Evolutionary conservation across 2,888 invertebrate species (phyloP).

Genomic region (Anorthoa munda): DNA sequence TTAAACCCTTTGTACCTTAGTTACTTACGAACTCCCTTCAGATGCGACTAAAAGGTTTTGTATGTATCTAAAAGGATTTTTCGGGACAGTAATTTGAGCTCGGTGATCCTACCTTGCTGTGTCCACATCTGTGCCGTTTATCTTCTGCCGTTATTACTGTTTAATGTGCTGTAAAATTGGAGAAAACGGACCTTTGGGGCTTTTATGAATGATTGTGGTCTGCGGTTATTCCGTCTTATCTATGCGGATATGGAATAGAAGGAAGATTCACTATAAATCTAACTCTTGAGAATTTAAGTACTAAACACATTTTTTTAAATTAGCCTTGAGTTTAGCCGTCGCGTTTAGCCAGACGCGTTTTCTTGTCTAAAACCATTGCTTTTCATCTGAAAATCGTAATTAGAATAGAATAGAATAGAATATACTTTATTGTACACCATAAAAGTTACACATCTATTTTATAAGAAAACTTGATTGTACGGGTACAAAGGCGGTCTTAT

Average conservation of each 20-base stretch:
- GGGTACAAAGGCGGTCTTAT: no score
- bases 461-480: no score
- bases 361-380: no score
- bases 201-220: slow-evolving; percentile 51
- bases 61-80: slow-evolving; percentile 71
- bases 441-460: no score
- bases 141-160: slow-evolving; percentile 72
- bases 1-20: slow-evolving; percentile 50
- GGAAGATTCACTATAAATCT: neutral
- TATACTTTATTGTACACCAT: no score
- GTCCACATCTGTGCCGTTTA: slow-evolving; percentile 73
- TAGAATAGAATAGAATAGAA: no score
- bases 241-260: neutral
- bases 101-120: slow-evolving; percentile 57
- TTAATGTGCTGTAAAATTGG: slow-evolving; percentile 74
- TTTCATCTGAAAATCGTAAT: no score
- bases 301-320: no score
- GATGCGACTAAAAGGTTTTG: slow-evolving; percentile 70
- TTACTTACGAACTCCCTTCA: slow-evolving; percentile 16
- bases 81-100: slow-evolving; percentile 64
- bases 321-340: no score
- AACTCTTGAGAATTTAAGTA: neutral
- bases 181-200: slow-evolving; percentile 59
- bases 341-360: no score
- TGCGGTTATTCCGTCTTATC: slow-evolving; percentile 13